These are phyloP conservation scores for Phoeniculus purpureus DNA, from an alignment of 2,797 vertebrate species.

Conservation along the genomic window DNA sequence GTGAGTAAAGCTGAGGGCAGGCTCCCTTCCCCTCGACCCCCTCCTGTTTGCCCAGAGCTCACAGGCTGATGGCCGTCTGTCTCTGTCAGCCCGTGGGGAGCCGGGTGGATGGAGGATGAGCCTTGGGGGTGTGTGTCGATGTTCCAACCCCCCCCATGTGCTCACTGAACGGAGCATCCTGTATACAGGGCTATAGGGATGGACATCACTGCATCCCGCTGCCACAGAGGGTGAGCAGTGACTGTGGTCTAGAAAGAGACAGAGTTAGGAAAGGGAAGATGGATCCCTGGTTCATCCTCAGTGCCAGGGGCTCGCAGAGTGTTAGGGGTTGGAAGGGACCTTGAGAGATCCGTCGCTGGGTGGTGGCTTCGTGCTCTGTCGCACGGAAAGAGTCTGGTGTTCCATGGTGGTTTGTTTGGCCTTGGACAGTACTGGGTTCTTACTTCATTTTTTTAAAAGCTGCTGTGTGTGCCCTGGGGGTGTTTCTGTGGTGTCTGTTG, in stretches of 20 bases:
- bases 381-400: fast-evolving
- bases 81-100: not conserved
- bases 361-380: not conserved
- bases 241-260: not conserved
- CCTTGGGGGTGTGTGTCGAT: not conserved
- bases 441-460: no score
- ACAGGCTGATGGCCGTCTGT: not conserved
- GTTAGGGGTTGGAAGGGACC: no score
- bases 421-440: not conserved
- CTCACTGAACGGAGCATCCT: not conserved
- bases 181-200: fast-evolving
- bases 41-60: not conserved
- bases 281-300: not conserved
- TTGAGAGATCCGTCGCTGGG: fast-evolving
- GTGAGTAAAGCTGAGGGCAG: not conserved
- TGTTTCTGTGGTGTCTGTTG: not conserved
- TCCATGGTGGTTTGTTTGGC: not conserved
- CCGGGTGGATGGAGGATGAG: not conserved
- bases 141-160: not conserved
- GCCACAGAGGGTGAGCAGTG: not conserved
- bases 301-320: not conserved
- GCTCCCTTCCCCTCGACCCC: not conserved
- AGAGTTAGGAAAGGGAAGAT: not conserved
- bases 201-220: fast-evolving
- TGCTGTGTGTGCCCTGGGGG: not conserved